phyloP scores from a whole-genome alignment of 2,797 vertebrate species.

The Tapera naevia region DNA sequence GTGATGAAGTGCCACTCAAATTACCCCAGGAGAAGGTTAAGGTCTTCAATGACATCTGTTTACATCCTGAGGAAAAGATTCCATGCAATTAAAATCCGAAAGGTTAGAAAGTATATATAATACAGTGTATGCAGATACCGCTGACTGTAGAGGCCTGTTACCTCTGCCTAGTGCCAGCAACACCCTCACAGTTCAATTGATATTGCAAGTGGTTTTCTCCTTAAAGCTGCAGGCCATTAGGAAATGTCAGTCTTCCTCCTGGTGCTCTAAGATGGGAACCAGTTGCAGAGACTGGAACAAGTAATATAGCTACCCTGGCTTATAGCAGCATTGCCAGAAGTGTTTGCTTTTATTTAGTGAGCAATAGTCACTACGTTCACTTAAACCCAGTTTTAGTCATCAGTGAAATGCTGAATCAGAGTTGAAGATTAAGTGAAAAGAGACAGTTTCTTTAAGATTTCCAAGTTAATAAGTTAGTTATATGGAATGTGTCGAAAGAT shows the following conservation, averaged over 20 bases:
- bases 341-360: background rate
- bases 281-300: background rate
- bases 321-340: background rate
- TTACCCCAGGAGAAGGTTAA: background rate
- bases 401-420: background rate
- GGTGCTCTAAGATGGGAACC: background rate
- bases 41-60: background rate
- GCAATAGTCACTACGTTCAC: background rate
- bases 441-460: background rate
- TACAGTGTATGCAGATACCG: background rate
- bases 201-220: background rate
- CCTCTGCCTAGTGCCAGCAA: background rate
- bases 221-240: background rate
- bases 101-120: background rate
- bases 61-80: background rate
- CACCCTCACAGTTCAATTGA: background rate
- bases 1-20: background rate
- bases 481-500: background rate
- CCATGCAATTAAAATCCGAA: background rate
- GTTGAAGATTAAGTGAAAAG: background rate
- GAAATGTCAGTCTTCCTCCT: slow-evolving; percentile 25
- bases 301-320: background rate
- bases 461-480: background rate
- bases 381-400: background rate
- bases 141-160: background rate